Conservation (phyloP, 2,797 vertebrate genomes). For the Heliangelus exortis region DNA sequence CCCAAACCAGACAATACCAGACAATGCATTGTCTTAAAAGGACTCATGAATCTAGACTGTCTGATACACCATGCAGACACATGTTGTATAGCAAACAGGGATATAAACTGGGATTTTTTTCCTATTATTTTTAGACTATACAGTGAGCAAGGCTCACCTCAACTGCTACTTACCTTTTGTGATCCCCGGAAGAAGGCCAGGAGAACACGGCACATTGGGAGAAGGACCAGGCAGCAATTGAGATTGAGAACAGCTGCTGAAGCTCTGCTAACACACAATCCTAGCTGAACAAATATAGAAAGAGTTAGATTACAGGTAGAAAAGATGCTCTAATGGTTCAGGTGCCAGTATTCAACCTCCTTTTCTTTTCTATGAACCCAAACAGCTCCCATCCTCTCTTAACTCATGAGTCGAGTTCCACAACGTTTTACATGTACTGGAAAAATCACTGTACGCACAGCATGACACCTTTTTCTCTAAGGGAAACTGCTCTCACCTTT, state of each 20-base stretch:
- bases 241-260: slow-evolving; percentile 94
- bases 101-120: background rate
- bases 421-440: background rate
- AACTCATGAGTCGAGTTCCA: background rate
- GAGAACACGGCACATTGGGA: slow-evolving; percentile 92
- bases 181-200: slow-evolving; percentile 89
- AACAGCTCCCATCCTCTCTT: background rate
- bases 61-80: background rate
- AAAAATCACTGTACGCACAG: accelerated
- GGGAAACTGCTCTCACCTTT: background rate
- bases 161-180: slow-evolving; percentile 80
- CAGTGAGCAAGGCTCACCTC: background rate
- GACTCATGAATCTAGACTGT: background rate
- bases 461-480: background rate
- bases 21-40: background rate
- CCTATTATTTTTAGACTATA: background rate
- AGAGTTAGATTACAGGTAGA: slow-evolving; percentile 64
- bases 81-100: background rate
- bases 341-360: background rate
- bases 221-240: slow-evolving; percentile 93
- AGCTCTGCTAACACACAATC: slow-evolving; percentile 95
- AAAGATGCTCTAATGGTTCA: background rate
- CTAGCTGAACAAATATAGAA: slow-evolving; percentile 87
- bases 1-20: background rate
- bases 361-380: background rate